Evolutionary conservation across 2,113 vertebrate genomes (phyloP), one percentile per base, ranked within the genome.

Genomic region (Eurystomus gularis): DNA sequence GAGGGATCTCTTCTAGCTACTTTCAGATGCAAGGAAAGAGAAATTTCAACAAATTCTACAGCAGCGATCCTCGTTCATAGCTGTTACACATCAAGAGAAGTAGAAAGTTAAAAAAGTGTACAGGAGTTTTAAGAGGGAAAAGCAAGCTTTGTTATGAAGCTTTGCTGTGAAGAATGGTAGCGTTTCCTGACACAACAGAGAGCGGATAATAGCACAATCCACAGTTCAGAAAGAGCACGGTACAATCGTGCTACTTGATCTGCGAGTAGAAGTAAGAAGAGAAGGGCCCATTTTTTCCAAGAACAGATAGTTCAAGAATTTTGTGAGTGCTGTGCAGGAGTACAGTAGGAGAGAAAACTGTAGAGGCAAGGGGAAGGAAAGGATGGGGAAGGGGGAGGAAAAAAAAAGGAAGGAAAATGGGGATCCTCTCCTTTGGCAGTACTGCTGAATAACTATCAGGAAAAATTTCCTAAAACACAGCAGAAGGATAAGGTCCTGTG

Each of bases 11-110:
- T 77, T 86, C 55, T 44, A 64, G 24, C 40, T 65, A 92, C 18
- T 88, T 92, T 24, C 60, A 81, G 44, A 4, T 71, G 44, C 51
- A 81, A 92, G 81, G 61, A 49, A n/a, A 65, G 54, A 68, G 26
- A 80, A 77, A 92, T 48, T 60, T 80, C 51, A 85, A 78, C 15
- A 62, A 58, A 90, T 76, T 88, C 93, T 86, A 77, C 35, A 90
- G 65, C 25, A 75, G 21, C 5, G 1, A 68, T 78, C 15, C 44
- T 79, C 42, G 65, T 71, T 93, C 54, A 28, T 51, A 86, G 58
- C 58, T 39, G 20, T 40, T 73, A 92, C 17, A 81, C 35, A 86
- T 44, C 31, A 66, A 73, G 62, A 81, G 58, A 90, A 82, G 42
- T 2, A 70, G 29, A 25, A 92, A 90, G 49, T 37, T 58, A 76